Base-by-base conservation (phyloP, 1,140 invertebrate species). In the Atopsyche davidsoni region DNA sequence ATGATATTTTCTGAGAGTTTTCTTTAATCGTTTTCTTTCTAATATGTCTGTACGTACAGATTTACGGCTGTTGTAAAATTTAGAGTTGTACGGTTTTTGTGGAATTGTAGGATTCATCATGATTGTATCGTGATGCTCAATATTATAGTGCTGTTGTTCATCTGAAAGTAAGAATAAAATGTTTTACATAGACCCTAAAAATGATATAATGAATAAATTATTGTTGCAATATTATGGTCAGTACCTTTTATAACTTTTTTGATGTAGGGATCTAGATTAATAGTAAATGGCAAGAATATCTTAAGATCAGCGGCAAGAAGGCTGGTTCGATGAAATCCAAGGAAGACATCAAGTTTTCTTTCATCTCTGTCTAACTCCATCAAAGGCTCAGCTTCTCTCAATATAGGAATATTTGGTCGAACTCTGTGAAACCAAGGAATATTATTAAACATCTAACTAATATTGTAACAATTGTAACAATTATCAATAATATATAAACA, bases 251-350 rank as follows among this genome's bases (percentile, higher is more conserved):
- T 92, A 21, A 93, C 87, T 73, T 96, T 96, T 60, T 92, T 87
- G 14, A 98, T 82, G 63, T 94, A 96, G 0, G 94, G 95, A 77
- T 98, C 94, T 13, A 97, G 70, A 69, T 96, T 97, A 48, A 97
- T 96, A 10, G 93, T 96, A 63, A 96, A 97, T 0, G 94, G 94
- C 39, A 97, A 69, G 64, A 97, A 97, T 59, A 96, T 88, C 64
- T 93, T 92, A 61, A 98, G 78, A 66, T 96, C 92, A 43, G 85
- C 85, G 6, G 89, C 80, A 4, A 88, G 75, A 24, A 92, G 71
- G 66, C 86, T 83, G 1, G 81, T 79, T 54, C 88, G 83, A 68
- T 94, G 91, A 62, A 90, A 87, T 25, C 87, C 83, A 9, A 98
- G 72, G 67, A 96, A 96, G 36, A 92, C 87, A 60, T 96, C 92